These are phyloP conservation scores for Macrophya alboannulata DNA, from an alignment of 2,888 invertebrate species.

Conservation along the genomic window DNA sequence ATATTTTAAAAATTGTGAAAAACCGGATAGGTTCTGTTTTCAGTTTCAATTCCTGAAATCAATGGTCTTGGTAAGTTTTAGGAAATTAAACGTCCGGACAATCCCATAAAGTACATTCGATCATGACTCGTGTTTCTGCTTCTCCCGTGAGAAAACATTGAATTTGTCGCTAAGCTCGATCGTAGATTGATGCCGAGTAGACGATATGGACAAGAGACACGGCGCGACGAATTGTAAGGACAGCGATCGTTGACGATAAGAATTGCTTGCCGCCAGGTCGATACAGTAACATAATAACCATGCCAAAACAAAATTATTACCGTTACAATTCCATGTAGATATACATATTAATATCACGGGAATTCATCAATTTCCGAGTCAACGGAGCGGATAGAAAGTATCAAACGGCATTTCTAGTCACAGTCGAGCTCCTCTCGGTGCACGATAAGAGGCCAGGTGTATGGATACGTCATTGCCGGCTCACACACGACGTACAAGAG, in stretches of 20 bases:
- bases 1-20: background rate
- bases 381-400: conserved; percentile 53
- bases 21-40: background rate
- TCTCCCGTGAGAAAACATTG: background rate
- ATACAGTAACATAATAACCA: conserved; percentile 38
- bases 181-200: background rate
- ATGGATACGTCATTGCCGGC: conserved; percentile 44
- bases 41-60: background rate
- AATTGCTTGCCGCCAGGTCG: background rate
- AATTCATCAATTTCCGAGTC: conserved; percentile 54
- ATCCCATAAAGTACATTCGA: background rate
- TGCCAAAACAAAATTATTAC: conserved; percentile 39
- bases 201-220: background rate
- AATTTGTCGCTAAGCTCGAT: background rate
- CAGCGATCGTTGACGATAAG: conserved; percentile 35
- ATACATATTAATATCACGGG: conserved; percentile 41
- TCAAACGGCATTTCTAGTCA: conserved; percentile 52
- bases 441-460: conserved; percentile 49
- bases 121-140: background rate
- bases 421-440: conserved; percentile 38
- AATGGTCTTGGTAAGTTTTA: background rate
- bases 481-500: conserved; percentile 28
- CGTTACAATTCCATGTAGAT: conserved; percentile 14
- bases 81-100: background rate
- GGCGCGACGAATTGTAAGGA: conserved; percentile 14